Conservation (phyloP, 2,113 vertebrate genomes). For the Clarias macrocephalus region DNA sequence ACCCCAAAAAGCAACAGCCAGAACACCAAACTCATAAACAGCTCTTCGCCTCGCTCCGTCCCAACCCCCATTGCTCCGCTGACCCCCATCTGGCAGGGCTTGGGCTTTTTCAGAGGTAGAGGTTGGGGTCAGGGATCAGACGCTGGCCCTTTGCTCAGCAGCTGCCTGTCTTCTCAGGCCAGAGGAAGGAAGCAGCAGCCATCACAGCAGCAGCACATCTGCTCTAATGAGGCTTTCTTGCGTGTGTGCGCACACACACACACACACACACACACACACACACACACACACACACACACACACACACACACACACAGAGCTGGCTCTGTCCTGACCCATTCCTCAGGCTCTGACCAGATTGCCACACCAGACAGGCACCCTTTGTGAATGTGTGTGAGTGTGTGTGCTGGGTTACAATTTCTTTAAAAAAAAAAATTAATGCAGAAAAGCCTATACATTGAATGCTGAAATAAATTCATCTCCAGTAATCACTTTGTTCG, state of each 20-base stretch:
- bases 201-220: slow-evolving; percentile 73
- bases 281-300: slow-evolving; percentile 32
- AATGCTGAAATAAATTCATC: background rate
- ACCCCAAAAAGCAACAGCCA: slow-evolving; percentile 51
- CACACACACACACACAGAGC: slow-evolving; percentile 44
- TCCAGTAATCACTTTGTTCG: background rate
- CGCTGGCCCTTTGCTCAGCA: slow-evolving; percentile 76
- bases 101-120: slow-evolving; percentile 50
- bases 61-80: slow-evolving; percentile 65
- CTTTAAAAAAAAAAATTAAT: background rate
- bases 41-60: slow-evolving; percentile 35
- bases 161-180: slow-evolving; percentile 77
- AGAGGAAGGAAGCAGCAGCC: slow-evolving; percentile 59
- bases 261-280: slow-evolving; percentile 47
- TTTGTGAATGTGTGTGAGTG: slow-evolving; percentile 48
- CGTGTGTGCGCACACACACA: slow-evolving; percentile 11
- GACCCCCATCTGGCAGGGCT: slow-evolving; percentile 54
- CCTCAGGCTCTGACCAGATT: slow-evolving; percentile 43
- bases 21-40: slow-evolving; percentile 46
- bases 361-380: slow-evolving; percentile 45
- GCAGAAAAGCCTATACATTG: background rate
- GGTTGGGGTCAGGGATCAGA: slow-evolving; percentile 64
- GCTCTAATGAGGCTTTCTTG: slow-evolving; percentile 58
- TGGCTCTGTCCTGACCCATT: slow-evolving; percentile 38
- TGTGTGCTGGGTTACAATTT: slow-evolving; percentile 57